A percentile compares a stretch with the other conserved stretches of the same genome.
Evolutionary conservation across 2,888 invertebrate genomes (phyloP).

Genomic region (Lochmaea capreae): DNA sequence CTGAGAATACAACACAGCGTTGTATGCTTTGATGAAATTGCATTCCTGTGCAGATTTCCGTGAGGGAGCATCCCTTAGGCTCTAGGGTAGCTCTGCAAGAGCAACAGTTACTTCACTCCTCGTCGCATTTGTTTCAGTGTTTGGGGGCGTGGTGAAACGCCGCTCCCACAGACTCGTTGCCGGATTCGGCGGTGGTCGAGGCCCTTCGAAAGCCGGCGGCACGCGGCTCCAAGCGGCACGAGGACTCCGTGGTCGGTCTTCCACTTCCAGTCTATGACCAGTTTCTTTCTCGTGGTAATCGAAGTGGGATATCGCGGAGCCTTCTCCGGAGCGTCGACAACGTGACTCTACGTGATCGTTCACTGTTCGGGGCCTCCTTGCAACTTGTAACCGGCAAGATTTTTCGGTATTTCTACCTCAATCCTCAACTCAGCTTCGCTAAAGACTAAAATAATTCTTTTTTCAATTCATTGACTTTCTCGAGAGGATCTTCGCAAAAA

Average conservation of each 20-base stretch:
- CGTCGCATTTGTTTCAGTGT: constrained; percentile 64
- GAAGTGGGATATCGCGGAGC: constrained; percentile 37
- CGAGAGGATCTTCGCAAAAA: constrained; percentile 30
- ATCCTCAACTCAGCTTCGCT: not conserved
- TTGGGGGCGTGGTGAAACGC: constrained; percentile 63
- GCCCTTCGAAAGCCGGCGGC: constrained; percentile 51
- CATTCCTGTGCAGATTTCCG: constrained; percentile 68
- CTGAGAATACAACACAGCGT: constrained; percentile 61
- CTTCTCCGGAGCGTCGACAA: constrained; percentile 10
- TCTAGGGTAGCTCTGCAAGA: constrained; percentile 59
- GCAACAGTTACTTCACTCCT: constrained; percentile 65
- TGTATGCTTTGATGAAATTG: constrained; percentile 66
- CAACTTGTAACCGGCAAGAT: constrained; percentile 6
- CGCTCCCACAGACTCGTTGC: constrained; percentile 62
- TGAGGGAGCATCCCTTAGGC: constrained; percentile 61
- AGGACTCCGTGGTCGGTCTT: constrained; percentile 40
- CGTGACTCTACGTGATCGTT: not conserved
- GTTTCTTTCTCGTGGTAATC: constrained; percentile 48
- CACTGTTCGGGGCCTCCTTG: not conserved
- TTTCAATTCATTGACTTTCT: constrained; percentile 27
- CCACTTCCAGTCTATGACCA: constrained; percentile 53
- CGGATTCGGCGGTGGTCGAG: constrained; percentile 57
- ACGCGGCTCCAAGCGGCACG: constrained; percentile 47
- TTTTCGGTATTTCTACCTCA: not conserved
- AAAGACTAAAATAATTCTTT: constrained; percentile 12